Evolutionary conservation across 2,888 invertebrate genomes (phyloP).

Genomic region (Limnephilus rhombicus): DNA sequence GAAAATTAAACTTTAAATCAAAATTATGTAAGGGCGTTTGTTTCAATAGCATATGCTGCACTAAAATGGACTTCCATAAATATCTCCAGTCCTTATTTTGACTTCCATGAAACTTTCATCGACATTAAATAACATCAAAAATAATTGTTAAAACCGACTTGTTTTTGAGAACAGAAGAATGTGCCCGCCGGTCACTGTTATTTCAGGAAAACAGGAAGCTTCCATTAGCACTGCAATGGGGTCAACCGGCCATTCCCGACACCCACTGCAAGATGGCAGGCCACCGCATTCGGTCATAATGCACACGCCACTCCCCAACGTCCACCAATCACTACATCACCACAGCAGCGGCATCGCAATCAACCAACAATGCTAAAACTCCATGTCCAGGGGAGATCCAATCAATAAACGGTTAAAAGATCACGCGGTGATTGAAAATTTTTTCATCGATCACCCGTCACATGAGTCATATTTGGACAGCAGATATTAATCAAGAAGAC

Average conservation of each 20-base stretch:
- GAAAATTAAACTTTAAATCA: no score
- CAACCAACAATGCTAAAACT: background rate
- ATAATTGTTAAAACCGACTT: background rate
- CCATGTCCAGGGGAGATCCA: background rate
- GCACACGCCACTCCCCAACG: background rate
- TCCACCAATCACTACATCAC: no score
- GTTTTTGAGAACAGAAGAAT: background rate
- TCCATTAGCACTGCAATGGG: constrained; percentile 7
- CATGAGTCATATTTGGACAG: background rate
- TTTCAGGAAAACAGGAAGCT: constrained; percentile 16
- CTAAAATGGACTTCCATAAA: background rate
- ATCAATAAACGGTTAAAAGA: background rate
- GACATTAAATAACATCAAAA: background rate
- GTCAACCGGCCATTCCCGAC: background rate
- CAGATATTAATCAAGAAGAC: background rate
- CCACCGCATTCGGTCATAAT: background rate
- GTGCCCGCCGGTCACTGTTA: background rate
- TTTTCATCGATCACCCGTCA: background rate
- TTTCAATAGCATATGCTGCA: background rate
- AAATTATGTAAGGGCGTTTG: no score
- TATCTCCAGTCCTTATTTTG: background rate
- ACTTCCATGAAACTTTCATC: background rate
- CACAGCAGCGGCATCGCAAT: background rate
- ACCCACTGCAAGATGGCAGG: background rate
- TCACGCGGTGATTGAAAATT: background rate